phyloP scores from a whole-genome alignment of 2,113 vertebrate species.

The Anguilla japonica region DNA sequence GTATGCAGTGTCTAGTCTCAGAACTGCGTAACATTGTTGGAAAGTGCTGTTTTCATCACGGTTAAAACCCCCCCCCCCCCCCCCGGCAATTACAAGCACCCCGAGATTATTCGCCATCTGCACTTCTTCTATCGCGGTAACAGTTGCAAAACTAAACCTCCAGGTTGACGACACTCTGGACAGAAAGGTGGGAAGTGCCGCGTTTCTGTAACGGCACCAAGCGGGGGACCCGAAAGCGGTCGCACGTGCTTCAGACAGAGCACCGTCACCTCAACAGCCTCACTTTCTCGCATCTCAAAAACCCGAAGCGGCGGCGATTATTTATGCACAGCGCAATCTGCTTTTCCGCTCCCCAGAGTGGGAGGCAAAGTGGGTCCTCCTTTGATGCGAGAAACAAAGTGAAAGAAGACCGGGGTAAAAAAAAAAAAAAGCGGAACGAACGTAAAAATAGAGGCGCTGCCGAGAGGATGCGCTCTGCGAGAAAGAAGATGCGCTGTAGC shows the following conservation, averaged over 20 bases:
- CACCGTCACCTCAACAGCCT: background rate
- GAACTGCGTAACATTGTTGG: constrained; percentile 32
- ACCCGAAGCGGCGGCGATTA: background rate
- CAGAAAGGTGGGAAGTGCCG: background rate
- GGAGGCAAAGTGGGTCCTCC: background rate
- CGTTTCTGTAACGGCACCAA: background rate
- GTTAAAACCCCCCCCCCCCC: constrained; percentile 22
- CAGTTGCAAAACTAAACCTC: background rate
- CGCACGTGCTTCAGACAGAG: background rate
- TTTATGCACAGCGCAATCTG: background rate
- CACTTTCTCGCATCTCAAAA: background rate
- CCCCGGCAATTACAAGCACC: constrained; percentile 27
- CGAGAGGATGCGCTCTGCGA: background rate
- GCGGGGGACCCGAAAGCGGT: background rate
- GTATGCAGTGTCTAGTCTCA: constrained; percentile 28
- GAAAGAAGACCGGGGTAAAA: too few species aligned
- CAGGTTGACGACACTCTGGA: too few species aligned
- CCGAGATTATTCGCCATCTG: background rate
- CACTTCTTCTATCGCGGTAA: background rate
- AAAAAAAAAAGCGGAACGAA: background rate
- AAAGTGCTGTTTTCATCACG: constrained; percentile 37
- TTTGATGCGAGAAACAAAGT: background rate
- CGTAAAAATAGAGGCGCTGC: background rate
- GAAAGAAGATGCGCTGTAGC: background rate
- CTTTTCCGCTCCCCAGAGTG: background rate